phyloP scores from a whole-genome alignment of 1,140 invertebrate species.

The Atta colombica region DNA sequence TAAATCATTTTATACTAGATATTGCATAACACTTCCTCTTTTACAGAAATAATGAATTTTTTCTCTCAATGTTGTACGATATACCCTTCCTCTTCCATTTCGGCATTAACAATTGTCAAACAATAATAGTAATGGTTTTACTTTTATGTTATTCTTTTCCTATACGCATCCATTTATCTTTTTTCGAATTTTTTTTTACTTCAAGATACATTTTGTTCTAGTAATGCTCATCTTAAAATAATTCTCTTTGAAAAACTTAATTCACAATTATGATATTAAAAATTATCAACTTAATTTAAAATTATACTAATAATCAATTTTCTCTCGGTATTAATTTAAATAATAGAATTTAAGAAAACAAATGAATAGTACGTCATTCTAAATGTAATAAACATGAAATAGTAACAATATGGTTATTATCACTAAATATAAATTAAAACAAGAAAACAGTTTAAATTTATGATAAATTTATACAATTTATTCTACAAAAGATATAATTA shows the following conservation, averaged over 20 bases:
- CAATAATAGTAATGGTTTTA: not conserved
- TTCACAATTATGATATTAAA: not conserved
- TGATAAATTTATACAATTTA: not conserved
- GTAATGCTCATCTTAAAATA: not conserved
- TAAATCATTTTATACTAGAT: not conserved
- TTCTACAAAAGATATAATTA: not conserved
- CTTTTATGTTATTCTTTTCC: not conserved
- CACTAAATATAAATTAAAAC: not conserved
- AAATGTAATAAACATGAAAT: not conserved
- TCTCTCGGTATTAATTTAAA: not conserved
- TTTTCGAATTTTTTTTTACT: not conserved
- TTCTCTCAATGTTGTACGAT: not conserved
- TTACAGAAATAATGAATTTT: not conserved
- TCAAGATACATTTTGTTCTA: not conserved
- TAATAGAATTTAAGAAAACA: not conserved
- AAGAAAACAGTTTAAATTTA: not conserved
- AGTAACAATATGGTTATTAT: not conserved
- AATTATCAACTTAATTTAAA: not conserved
- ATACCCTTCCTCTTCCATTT: not conserved
- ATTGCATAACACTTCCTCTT: not conserved
- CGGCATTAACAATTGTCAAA: not conserved
- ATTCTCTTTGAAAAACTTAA: constrained; percentile 7
- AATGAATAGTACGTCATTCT: not conserved
- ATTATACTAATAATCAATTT: not conserved
- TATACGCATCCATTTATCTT: not conserved